phyloP scores from a whole-genome alignment of 2,888 invertebrate species.

The Dolomedes plantarius region DNA sequence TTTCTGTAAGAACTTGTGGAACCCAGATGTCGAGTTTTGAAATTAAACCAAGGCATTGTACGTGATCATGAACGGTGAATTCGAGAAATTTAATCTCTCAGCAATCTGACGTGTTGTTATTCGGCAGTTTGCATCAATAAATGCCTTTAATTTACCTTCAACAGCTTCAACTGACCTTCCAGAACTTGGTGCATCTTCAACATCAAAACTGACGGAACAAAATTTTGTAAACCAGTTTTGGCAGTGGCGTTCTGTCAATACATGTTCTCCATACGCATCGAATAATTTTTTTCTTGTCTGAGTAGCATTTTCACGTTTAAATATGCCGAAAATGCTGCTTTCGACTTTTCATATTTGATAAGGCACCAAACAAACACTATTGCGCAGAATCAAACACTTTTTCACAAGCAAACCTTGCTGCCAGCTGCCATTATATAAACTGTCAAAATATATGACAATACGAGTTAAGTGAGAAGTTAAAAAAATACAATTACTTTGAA shows the following conservation, averaged over 20 bases:
- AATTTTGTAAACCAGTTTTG: neutral
- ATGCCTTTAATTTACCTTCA: neutral
- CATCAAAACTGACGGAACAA: neutral
- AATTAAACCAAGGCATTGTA: constrained; percentile 33
- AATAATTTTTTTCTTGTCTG: no score
- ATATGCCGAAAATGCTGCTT: no score
- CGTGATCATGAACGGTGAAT: constrained; percentile 7
- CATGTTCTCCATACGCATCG: no score
- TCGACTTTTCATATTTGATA: no score
- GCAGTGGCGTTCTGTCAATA: neutral
- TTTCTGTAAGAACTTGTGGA: constrained; percentile 9
- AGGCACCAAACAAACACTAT: no score
- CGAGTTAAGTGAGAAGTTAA: no score
- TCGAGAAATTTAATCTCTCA: constrained; percentile 10
- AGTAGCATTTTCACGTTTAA: no score
- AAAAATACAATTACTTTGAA: no score
- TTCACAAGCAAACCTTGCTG: no score
- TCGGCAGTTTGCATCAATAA: neutral
- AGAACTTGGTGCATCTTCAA: neutral
- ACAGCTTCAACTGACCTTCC: neutral
- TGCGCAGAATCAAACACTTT: no score
- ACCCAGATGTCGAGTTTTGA: constrained; percentile 20
- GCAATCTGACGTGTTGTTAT: constrained; percentile 13
- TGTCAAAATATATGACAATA: no score
- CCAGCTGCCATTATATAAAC: no score